Conservation (phyloP, 1,140 invertebrate species). For the Diachasma alloeum region DNA sequence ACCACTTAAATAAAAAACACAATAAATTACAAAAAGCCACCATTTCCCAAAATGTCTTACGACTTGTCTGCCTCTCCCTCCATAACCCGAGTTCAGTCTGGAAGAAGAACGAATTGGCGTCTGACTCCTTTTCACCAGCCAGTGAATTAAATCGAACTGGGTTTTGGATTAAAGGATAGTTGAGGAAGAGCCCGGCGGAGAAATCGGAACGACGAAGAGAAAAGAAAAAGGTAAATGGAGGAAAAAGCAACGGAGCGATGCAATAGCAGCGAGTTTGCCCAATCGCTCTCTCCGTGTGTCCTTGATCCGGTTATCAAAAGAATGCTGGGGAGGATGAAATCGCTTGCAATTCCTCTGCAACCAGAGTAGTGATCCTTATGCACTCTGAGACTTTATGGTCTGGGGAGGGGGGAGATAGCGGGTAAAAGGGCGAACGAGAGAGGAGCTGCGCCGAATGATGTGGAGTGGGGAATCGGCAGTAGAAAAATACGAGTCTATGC, state of each 20-base stretch:
- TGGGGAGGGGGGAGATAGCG: not conserved
- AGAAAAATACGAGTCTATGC: not conserved
- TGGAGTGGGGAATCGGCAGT: not conserved
- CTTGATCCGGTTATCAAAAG: conserved; percentile 11
- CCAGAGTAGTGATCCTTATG: not conserved
- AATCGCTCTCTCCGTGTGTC: conserved; percentile 2
- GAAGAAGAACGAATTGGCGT: not conserved
- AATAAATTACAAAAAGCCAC: not conserved
- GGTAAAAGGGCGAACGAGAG: not conserved
- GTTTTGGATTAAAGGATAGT: conserved; percentile 3
- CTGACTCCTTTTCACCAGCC: not conserved
- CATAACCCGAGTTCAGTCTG: not conserved
- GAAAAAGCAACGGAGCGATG: not conserved
- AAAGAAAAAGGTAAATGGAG: conserved; percentile 7
- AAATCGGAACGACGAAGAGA: not conserved
- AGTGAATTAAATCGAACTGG: not conserved
- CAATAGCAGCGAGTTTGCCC: conserved; percentile 9
- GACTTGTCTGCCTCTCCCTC: not conserved
- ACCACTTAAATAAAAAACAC: no score
- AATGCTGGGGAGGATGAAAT: not conserved
- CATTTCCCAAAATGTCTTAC: not conserved
- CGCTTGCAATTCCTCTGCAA: conserved; percentile 7
- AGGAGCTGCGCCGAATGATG: not conserved
- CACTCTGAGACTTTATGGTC: not conserved
- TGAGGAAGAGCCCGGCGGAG: not conserved